Percentiles rank a stretch among this genome's conserved stretches.
These are phyloP conservation scores for Dendroctonus valens DNA, from an alignment of 1,140 invertebrate species.

Conservation along the genomic window DNA sequence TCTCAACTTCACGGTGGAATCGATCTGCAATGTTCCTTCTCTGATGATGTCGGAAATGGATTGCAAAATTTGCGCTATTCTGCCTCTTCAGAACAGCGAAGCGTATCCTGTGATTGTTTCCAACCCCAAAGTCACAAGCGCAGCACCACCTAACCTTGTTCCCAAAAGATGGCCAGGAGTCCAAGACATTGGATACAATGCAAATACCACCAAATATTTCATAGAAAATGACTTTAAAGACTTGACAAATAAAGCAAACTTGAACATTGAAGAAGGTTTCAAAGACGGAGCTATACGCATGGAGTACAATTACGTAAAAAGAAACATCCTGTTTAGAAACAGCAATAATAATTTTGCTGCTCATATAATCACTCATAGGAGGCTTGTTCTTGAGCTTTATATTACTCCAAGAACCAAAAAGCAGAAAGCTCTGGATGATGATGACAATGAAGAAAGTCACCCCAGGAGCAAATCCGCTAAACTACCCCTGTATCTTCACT, in stretches of 20 bases:
- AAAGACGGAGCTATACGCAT: slow-evolving; percentile 26
- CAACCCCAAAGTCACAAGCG: slow-evolving; percentile 18
- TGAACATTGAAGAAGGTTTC: slow-evolving; percentile 31
- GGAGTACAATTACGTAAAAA: slow-evolving; percentile 39
- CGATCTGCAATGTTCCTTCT: slow-evolving; percentile 40
- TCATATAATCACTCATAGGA: slow-evolving; percentile 33
- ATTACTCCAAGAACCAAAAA: slow-evolving; percentile 28
- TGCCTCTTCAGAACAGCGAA: slow-evolving; percentile 31
- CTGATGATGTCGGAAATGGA: slow-evolving; percentile 38
- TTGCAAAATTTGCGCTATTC: slow-evolving; percentile 33
- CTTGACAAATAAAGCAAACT: slow-evolving; percentile 22
- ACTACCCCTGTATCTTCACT: slow-evolving; percentile 34
- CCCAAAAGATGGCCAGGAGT: slow-evolving; percentile 39
- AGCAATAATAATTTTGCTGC: slow-evolving; percentile 29
- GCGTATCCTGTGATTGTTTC: slow-evolving; percentile 3
- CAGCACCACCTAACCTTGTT: slow-evolving; percentile 8
- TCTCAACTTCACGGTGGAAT: slow-evolving; percentile 41
- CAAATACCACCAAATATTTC: slow-evolving; percentile 33
- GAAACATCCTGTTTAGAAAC: slow-evolving; percentile 35
- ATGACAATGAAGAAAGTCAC: slow-evolving; percentile 8
- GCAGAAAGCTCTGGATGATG: not conserved
- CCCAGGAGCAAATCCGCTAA: slow-evolving; percentile 3
- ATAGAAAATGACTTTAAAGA: slow-evolving; percentile 30
- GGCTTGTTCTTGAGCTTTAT: slow-evolving; percentile 40
- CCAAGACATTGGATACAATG: slow-evolving; percentile 27